Evolutionary conservation across 2,113 vertebrate species (phyloP).

Genomic region (Pachyramphus minor): DNA sequence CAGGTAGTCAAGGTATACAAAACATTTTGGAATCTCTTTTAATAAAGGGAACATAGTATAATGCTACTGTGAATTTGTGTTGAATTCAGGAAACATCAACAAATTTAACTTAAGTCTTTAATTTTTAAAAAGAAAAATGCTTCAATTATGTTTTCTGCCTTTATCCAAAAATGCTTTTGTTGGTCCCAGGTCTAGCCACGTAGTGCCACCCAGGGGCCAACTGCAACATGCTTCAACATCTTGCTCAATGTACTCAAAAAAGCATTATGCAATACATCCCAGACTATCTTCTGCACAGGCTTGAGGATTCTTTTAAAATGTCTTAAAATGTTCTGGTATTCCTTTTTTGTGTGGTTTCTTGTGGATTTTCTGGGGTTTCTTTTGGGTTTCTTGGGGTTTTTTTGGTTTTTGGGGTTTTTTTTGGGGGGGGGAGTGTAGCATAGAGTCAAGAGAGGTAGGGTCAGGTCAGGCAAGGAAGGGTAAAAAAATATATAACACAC

Average conservation of each 20-base stretch:
- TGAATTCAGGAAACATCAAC: conserved; percentile 15
- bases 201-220: conserved; percentile 79
- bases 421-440: background rate
- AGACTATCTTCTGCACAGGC: background rate
- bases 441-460: background rate
- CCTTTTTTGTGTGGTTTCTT: background rate
- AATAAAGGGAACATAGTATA: background rate
- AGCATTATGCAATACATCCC: conserved; percentile 9
- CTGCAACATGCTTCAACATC: conserved; percentile 48
- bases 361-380: background rate
- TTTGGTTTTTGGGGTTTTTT: background rate
- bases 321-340: conserved; percentile 1
- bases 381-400: background rate
- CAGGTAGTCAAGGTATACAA: background rate
- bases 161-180: conserved; percentile 38
- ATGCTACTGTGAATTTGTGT: background rate
- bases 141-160: background rate
- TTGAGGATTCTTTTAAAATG: conserved; percentile 1
- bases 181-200: conserved; percentile 63
- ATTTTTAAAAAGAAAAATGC: conserved; percentile 27
- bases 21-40: background rate
- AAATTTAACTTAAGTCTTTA: conserved; percentile 8
- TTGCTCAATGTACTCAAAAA: conserved; percentile 52
- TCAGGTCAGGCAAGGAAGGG: background rate
- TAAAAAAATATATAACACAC: conserved; percentile 30